Evolutionary conservation across 2,113 vertebrate genomes (phyloP), one percentile per base, ranked within the genome.

Genomic region (Scartelaos histophorus): DNA sequence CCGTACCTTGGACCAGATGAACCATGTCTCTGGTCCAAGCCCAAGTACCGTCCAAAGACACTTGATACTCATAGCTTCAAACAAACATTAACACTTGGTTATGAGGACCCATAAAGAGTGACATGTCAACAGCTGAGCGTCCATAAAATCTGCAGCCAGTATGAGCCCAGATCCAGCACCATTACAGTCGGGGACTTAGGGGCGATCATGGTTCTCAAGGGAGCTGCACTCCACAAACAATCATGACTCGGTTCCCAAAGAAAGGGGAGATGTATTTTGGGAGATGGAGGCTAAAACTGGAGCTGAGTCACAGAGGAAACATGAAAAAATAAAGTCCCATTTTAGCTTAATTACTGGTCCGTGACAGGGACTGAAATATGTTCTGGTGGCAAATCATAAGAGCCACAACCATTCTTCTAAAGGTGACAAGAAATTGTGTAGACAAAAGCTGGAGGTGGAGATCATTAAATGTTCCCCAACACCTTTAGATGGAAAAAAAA

Each of bases 1-100:
- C 62, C 19, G 65, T 68, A 68, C 45, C 10, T 24, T 47, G 19
- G 49, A 68, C 16, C 16, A 51, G 64, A 78, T 74, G 65, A 66
- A 74, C 62, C 13, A 43, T 43, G 22, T 64, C 74, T 76, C 84
- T 2, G 73, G 76, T 77, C 29, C 66, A 75, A 83, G 38, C 43
- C 45, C 69, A 78, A 87, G 82, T 75, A n/a, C 64, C 66, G 7
- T 66, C 73, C 78, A 78, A 72, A 71, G 90, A 88, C 79, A 93
- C 90, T 85, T 49, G 90, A 93, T 91, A 92, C 85, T 74, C 82
- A 74, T 34, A 25, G 19, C 60, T 80, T 77, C 80, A 56, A 88
- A 88, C 82, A 91, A 91, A 93, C 86, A 92, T 92, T 92, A 91
- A 86, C 89, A 86, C 89, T 88, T 82, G 79, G 80, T 90, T 89